Base-by-base conservation (phyloP, 2,888 invertebrate genomes). In the Dryobotodes eremita region DNA sequence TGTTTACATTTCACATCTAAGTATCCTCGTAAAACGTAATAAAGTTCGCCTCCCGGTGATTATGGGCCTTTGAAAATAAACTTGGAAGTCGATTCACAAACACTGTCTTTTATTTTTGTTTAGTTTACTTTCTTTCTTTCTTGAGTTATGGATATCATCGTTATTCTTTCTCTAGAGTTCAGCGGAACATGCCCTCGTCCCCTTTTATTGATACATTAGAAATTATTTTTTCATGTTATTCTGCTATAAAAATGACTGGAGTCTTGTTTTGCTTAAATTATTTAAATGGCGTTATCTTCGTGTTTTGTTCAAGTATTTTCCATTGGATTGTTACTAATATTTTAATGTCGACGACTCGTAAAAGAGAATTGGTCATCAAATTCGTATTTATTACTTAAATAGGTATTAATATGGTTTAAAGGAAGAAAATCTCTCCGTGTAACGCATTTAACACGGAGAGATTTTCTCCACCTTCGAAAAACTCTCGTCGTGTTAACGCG, bases 11-110 rank as follows among this genome's bases (percentile, higher is more conserved):
- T 92, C 90, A 91, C 92, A 88, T 93, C 92, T 93, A 91, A 93
- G 90, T 91, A 92, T 92, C 89, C 89, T 93, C 92, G 91, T 91
- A 88, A 90, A 92, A 90, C 89, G 92, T 93, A 93, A 94, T 96
- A 96, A 96, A 96, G 90, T 94, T 94, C 92, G 92, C 92, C 92
- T 94, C 91, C 86, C 94, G 89, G 95, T 95, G 93, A 96, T 95
- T 95, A 95, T 94, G 92, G 93, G 92, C 93, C 94, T 94, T 94
- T 94, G 92, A 95, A 95, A 95, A 95, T 95, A 95, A 95, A 95
- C 95, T 95, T 91, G 89, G 92, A 90, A 92, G 93, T 92, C 92
- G 90, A 93, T 94, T 93, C 92, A 92, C 92, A 92, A 94, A 93
- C 92, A 92, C 88, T 83, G 92, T 78, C 92, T 93, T 93, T 92